phyloP scores from a whole-genome alignment of 2,797 vertebrate genomes.

The Lateolabrax maculatus region DNA sequence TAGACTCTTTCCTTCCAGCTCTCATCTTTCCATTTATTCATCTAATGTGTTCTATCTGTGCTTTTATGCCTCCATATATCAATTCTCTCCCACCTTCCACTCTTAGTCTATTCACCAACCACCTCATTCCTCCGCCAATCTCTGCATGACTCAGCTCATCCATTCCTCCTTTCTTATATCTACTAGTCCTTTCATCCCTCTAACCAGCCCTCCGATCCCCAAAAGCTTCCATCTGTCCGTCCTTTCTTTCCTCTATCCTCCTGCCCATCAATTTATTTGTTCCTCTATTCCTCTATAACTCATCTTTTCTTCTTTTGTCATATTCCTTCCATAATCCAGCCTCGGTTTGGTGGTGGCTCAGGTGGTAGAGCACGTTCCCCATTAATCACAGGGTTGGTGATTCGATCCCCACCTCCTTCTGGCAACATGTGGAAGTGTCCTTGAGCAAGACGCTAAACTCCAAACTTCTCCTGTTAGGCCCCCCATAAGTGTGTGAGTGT shows the following conservation, averaged over 20 bases:
- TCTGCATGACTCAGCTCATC: not conserved
- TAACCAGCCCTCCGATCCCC: not conserved
- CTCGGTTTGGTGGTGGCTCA: not conserved
- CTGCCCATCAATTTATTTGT: not conserved
- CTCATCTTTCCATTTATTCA: not conserved
- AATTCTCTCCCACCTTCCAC: not conserved
- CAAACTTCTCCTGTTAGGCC: not conserved
- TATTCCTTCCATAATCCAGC: not conserved
- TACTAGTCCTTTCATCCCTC: not conserved
- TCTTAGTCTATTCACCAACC: not conserved
- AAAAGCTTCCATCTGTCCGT: constrained; percentile 12
- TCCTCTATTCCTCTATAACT: not conserved
- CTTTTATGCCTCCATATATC: not conserved
- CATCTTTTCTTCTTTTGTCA: not conserved
- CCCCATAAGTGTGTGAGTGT: not conserved
- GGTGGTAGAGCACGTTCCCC: not conserved
- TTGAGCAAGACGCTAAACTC: not conserved
- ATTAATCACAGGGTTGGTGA: not conserved
- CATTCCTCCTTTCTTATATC: not conserved
- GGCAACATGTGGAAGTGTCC: not conserved
- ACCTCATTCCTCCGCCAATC: not conserved
- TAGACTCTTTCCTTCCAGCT: not conserved
- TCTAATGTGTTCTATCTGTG: not conserved
- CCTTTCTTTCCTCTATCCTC: not conserved
- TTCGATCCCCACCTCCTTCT: not conserved